Evolutionary conservation across 1,140 invertebrate genomes (phyloP).

Genomic region (Parapsyche elsis): DNA sequence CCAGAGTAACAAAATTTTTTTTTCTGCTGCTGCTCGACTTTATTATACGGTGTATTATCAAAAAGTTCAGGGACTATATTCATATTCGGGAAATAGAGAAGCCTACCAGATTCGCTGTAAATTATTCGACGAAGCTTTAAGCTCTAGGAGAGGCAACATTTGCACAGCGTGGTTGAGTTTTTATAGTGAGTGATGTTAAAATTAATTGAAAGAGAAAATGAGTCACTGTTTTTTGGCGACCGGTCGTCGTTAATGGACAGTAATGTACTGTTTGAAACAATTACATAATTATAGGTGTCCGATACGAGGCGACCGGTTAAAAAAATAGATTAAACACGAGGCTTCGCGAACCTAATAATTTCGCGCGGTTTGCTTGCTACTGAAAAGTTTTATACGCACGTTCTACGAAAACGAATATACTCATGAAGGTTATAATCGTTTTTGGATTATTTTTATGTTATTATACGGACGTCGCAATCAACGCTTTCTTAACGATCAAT

Average conservation of each 20-base stretch:
- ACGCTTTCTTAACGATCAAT: conserved; percentile 2
- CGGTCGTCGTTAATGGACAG: not conserved
- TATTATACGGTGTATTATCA: too few relatives aligned
- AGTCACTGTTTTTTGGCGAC: not conserved
- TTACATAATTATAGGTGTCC: conserved; percentile 44
- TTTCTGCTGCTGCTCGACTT: too few relatives aligned
- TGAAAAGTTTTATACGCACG: not conserved
- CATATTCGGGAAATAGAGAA: too few relatives aligned
- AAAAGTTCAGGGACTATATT: too few relatives aligned
- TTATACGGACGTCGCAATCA: not conserved
- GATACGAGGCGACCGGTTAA: not conserved
- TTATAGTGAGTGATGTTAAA: too few relatives aligned
- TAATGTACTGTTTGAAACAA: conserved; percentile 27
- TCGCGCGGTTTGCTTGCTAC: not conserved
- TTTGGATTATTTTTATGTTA: not conserved
- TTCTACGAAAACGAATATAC: not conserved
- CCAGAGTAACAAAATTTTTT: too few relatives aligned
- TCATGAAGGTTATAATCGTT: not conserved
- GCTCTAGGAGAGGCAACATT: too few relatives aligned
- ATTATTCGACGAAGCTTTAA: too few relatives aligned
- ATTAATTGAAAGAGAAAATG: not conserved
- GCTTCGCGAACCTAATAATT: not conserved
- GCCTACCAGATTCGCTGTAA: too few relatives aligned
- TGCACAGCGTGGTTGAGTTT: too few relatives aligned
- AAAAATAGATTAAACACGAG: not conserved